Percentiles rank a stretch among this genome's conserved stretches.
These are phyloP conservation scores for Leptopilina drosophilae DNA, from an alignment of 2,888 invertebrate genomes.

Conservation along the genomic window DNA sequence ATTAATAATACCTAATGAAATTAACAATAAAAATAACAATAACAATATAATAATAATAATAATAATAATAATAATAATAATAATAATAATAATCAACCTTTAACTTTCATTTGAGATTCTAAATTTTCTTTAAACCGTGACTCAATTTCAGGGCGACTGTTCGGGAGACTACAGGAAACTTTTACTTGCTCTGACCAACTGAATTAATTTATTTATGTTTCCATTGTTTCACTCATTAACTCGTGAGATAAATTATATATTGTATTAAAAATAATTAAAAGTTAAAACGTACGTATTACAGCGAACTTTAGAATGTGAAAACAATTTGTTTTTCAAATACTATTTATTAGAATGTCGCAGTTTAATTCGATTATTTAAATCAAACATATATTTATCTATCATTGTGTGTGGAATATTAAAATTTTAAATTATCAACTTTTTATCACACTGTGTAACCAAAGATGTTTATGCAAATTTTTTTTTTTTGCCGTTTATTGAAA, in stretches of 20 bases:
- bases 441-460: no score
- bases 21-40: no score
- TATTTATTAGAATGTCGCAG: not conserved
- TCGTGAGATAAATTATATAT: slow-evolving; percentile 19
- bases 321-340: not conserved
- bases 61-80: no score
- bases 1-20: no score
- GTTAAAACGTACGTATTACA: not conserved
- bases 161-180: slow-evolving; percentile 93
- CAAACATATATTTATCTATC: no score
- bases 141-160: slow-evolving; percentile 85
- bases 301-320: not conserved
- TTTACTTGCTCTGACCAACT: slow-evolving; percentile 83
- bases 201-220: slow-evolving; percentile 57
- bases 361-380: no score
- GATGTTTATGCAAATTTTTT: no score
- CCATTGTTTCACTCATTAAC: slow-evolving; percentile 29
- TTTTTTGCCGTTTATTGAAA: no score
- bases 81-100: not conserved
- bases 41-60: no score
- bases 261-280: slow-evolving; percentile 31
- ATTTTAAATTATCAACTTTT: no score
- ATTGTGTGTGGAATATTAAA: no score
- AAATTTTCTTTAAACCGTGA: slow-evolving; percentile 51
- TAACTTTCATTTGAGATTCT: slow-evolving; percentile 18